phyloP scores from a whole-genome alignment of 2,888 invertebrate species.

The Leptinotarsa rubiginosa region DNA sequence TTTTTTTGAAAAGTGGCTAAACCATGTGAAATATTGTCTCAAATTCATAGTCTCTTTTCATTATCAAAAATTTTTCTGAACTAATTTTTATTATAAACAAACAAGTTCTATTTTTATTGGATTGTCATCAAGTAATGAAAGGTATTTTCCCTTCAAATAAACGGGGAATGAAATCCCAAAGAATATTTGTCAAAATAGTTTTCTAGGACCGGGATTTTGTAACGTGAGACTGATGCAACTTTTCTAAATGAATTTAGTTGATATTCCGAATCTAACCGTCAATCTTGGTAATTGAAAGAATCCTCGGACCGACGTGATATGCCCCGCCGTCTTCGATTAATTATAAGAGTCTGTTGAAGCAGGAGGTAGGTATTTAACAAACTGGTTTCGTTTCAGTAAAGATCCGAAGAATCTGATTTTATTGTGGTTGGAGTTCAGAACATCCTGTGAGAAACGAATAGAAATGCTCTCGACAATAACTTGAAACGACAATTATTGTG shows the following conservation, averaged over 20 bases:
- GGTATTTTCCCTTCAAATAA: too few relatives aligned
- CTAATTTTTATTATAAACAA: too few relatives aligned
- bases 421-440: conserved; percentile 24
- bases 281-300: conserved; percentile 7
- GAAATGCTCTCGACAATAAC: conserved; percentile 8
- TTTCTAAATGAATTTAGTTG: background rate
- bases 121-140: too few relatives aligned
- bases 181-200: too few relatives aligned
- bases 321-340: conserved; percentile 37
- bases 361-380: conserved; percentile 40
- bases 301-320: conserved; percentile 32
- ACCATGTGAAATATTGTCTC: too few relatives aligned
- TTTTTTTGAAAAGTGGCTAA: too few relatives aligned
- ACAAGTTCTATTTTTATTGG: too few relatives aligned
- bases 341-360: conserved; percentile 37
- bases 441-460: conserved; percentile 16
- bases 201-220: background rate
- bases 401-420: conserved; percentile 40
- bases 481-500: conserved; percentile 2
- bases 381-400: conserved; percentile 41
- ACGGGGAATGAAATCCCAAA: too few relatives aligned
- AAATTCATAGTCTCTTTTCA: too few relatives aligned
- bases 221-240: background rate
- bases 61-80: too few relatives aligned
- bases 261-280: background rate